phyloP scores from a whole-genome alignment of 2,113 vertebrate species.

The Prionailurus bengalensis region DNA sequence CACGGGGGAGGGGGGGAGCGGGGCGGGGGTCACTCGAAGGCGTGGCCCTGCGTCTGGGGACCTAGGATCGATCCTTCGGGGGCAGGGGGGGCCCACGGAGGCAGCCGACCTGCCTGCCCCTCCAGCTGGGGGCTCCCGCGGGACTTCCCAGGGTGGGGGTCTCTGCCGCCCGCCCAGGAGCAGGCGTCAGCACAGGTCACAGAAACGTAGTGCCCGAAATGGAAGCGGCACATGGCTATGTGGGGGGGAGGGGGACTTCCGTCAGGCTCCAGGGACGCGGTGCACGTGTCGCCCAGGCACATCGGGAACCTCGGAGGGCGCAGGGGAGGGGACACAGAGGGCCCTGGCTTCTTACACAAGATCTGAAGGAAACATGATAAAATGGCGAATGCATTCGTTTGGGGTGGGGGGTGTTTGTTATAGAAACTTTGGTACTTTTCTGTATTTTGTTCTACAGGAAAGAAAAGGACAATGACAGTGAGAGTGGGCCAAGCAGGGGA shows the following conservation, averaged over 20 bases:
- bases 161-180: neutral
- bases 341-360: neutral
- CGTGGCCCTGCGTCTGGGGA: rapidly evolving
- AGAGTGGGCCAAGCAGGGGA: neutral
- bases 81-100: no score
- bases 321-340: rapidly evolving
- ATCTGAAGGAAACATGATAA: neutral
- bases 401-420: rapidly evolving
- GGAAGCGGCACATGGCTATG: no score
- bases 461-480: neutral
- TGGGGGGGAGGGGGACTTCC: no score
- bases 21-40: neutral
- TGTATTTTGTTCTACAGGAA: slow-evolving; percentile 18
- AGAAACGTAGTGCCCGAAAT: neutral
- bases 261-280: rapidly evolving
- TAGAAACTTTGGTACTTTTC: neutral
- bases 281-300: rapidly evolving
- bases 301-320: no score
- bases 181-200: neutral
- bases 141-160: neutral
- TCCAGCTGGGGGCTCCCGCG: neutral
- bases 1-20: rapidly evolving
- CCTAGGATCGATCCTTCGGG: neutral
- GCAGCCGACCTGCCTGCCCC: rapidly evolving
- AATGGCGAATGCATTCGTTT: rapidly evolving